Conservation (phyloP, 1,140 invertebrate species). For the Goniozus legneri region DNA sequence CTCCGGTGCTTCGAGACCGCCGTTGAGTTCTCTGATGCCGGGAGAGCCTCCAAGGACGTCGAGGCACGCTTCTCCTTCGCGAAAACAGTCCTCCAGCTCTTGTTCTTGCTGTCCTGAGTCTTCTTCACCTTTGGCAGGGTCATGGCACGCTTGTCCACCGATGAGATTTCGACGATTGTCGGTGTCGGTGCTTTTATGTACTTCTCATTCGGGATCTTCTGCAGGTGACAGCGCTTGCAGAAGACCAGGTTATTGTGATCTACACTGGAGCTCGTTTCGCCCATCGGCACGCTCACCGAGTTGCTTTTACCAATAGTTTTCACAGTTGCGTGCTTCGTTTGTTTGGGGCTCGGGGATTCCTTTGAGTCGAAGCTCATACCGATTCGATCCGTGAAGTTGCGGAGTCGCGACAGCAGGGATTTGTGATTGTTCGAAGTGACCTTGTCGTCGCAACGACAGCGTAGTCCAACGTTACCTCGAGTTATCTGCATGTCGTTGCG, state of each 20-base stretch:
- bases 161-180: slow-evolving; percentile 21
- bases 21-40: slow-evolving; percentile 11
- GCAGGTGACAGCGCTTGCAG: slow-evolving; percentile 44
- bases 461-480: slow-evolving; percentile 13
- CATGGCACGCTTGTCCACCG: slow-evolving; percentile 42
- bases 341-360: slow-evolving; percentile 32
- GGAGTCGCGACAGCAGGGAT: slow-evolving; percentile 40
- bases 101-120: slow-evolving; percentile 41
- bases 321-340: slow-evolving; percentile 21
- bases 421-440: slow-evolving; percentile 38
- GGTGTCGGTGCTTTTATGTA: slow-evolving; percentile 12
- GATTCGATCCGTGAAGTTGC: slow-evolving; percentile 45
- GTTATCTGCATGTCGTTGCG: slow-evolving; percentile 19
- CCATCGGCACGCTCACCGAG: slow-evolving; percentile 26
- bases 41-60: slow-evolving; percentile 39
- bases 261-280: no score
- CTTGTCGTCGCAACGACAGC: slow-evolving; percentile 44
- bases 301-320: slow-evolving; percentile 41
- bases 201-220: slow-evolving; percentile 24
- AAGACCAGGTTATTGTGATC: slow-evolving; percentile 23
- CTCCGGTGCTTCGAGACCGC: slow-evolving; percentile 34
- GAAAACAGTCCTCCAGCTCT: slow-evolving; percentile 47
- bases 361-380: slow-evolving; percentile 49
- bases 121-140: slow-evolving; percentile 44
- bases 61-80: slow-evolving; percentile 48